Evolutionary conservation across 2,888 invertebrate species (phyloP).

Genomic region (Apodemia hepburni): DNA sequence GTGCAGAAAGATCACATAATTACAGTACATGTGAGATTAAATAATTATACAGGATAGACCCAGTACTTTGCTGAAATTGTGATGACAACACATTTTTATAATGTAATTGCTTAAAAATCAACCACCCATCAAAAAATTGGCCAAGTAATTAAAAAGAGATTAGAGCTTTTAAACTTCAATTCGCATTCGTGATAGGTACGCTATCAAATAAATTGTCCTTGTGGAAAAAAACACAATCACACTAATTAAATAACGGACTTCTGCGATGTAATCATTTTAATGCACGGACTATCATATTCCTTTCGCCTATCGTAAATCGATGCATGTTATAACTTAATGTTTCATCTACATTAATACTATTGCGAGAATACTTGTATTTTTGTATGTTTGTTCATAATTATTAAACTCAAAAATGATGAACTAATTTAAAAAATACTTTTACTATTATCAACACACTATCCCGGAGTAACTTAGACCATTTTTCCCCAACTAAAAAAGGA

Average conservation of each 20-base stretch:
- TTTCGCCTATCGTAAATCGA: not conserved
- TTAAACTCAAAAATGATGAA: too few species aligned
- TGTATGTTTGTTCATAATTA: too few species aligned
- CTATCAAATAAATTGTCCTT: constrained; percentile 6
- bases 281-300: not conserved
- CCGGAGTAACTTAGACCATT: too few species aligned
- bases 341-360: too few species aligned
- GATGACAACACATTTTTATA: constrained; percentile 1
- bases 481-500: too few species aligned
- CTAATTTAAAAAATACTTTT: too few species aligned
- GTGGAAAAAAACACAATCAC: constrained; percentile 15
- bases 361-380: too few species aligned
- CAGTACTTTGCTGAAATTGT: not conserved
- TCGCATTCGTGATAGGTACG: not conserved
- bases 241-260: constrained; percentile 22
- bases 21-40: not conserved
- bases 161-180: constrained; percentile 3
- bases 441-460: too few species aligned
- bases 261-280: constrained; percentile 13
- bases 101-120: not conserved
- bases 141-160: constrained; percentile 13
- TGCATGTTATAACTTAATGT: too few species aligned
- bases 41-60: not conserved
- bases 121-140: not conserved
- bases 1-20: not conserved